Base-by-base conservation (phyloP, 2,113 vertebrate genomes). In the Solenodon paradoxus region DNA sequence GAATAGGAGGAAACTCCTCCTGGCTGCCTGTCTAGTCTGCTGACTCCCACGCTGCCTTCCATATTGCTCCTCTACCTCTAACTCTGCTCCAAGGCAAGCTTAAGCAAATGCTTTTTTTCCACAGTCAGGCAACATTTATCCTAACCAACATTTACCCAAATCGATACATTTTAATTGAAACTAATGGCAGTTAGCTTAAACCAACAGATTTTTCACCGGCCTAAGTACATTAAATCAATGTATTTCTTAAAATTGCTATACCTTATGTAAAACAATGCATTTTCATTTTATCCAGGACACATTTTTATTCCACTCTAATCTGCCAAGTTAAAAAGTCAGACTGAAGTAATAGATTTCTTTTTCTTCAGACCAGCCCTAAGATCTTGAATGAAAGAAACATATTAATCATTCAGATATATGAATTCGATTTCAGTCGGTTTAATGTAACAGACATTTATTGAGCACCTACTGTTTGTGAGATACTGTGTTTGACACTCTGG, bases 121-220 rank as follows among this genome's bases (percentile, higher is more conserved):
- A 95, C 61, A 97, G 95, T 95, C 97, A 98, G 72, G 97, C 94
- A 97, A 97, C 97, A 97, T 97, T 98, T 98, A 97, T 98, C 95
- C 96, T 97, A 98, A 98, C 97, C 94, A 97, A 98, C 96, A 94
- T 97, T 98, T 98, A 97, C 96, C 94, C 82, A 97, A 97, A 98
- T 98, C 98, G 47, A 98, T 98, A 97, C 92, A 97, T 98, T 98
- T 98, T 98, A 98, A 98, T 98, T 98, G 98, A 98, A 98, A 97
- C 95, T 98, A 98, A 98, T 97, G 95, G 96, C 95, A 97, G 96
- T 98, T 97, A 98, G 96, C 97, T 98, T 98, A 98, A 98, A 98
- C 89, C 94, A 98, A 98, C 97, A 98, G 95, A 97, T 98, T 98
- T 98, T 98, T 98, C 93, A 98, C 90, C 95, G 94, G 97, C 92